Evolutionary conservation across 2,113 vertebrate species (phyloP).

Genomic region (Seriola aureovittata): DNA sequence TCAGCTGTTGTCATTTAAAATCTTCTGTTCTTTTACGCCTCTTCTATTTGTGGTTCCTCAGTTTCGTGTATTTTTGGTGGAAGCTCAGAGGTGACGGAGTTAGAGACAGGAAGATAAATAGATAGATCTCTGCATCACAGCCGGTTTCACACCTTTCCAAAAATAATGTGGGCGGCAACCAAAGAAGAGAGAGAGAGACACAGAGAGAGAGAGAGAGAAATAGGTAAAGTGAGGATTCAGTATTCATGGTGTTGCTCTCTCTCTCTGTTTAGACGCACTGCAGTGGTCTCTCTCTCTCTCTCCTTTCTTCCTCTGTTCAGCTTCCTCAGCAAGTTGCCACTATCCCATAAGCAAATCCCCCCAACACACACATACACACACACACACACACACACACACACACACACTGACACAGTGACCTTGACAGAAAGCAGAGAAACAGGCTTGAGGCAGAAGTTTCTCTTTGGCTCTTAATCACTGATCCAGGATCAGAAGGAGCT

Average conservation of each 20-base stretch:
- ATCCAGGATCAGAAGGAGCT: conserved; percentile 37
- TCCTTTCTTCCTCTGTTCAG: conserved; percentile 58
- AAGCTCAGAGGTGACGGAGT: conserved; percentile 32
- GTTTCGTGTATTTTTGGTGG: conserved; percentile 32
- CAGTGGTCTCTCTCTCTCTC: conserved; percentile 50
- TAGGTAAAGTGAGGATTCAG: conserved; percentile 27
- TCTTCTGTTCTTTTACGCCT: conserved; percentile 9
- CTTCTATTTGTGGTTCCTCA: conserved; percentile 34
- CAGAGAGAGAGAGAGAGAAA: not conserved
- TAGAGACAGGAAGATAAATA: conserved; percentile 23
- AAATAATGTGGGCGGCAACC: conserved; percentile 34
- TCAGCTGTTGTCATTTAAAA: conserved; percentile 29
- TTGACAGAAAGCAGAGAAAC: conserved; percentile 46
- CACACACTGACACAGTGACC: conserved; percentile 50
- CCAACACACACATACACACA: conserved; percentile 29
- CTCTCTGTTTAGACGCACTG: conserved; percentile 54
- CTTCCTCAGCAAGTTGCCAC: conserved; percentile 76
- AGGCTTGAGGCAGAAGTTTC: conserved; percentile 48
- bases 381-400: conserved; percentile 35
- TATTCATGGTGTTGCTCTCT: conserved; percentile 50
- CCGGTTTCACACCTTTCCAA: conserved; percentile 42
- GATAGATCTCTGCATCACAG: conserved; percentile 3
- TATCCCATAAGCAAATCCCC: conserved; percentile 47
- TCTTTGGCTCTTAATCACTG: conserved; percentile 63
- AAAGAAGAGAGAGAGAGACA: not conserved